Evolutionary conservation across 1,140 invertebrate species (phyloP), one percentile per base, ranked within the genome.

Genomic region (Hermetia illucens): DNA sequence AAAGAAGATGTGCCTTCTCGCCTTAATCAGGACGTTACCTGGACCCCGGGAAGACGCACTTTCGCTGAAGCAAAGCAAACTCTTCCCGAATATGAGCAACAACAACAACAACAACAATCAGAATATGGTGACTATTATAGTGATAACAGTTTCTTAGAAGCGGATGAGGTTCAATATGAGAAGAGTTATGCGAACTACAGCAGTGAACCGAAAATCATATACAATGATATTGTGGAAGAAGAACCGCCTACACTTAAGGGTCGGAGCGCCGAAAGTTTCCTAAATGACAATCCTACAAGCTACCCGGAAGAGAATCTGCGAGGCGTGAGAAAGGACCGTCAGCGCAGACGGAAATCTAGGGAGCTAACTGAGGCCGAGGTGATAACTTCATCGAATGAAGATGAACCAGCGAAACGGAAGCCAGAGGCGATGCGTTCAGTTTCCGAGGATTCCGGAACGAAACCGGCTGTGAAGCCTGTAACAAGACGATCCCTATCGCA

Each of bases 371-470:
- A 33, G 22, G 31, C 25, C 19, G 24, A 29, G 9, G 8, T 29
- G 15, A 17, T 18, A 10, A 4, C 13, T 12, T 18, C 30, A 13
- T 17, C 21, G 5, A 36, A 41, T 27, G 35, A 31, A 2, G 41
- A 41, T 3, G 19, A 39, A 25, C 24, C n/a, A 5, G 24, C 33
- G 15, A 43, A 53, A 5, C 49, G 52, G 1, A 61, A 61, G 39
- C 57, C 58, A 0, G 58, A 61, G 34, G 51, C 56, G 27, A 60
- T 61, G 58, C 54, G 58, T 9, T 61, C 58, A 4, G 49, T 61
- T n/a, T 61, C 58, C 0, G 58, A 61, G 30, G 58, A 61, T 22
- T 55, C 53, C 8, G 55, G 54, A 2, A 50, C 53, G 1, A 56
- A 55, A 31, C 44, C 54, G 3, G 16, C 48, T 6, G 51, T 51